Base-by-base conservation (phyloP, 2,797 vertebrate species). In the Malacoraja senta region DNA sequence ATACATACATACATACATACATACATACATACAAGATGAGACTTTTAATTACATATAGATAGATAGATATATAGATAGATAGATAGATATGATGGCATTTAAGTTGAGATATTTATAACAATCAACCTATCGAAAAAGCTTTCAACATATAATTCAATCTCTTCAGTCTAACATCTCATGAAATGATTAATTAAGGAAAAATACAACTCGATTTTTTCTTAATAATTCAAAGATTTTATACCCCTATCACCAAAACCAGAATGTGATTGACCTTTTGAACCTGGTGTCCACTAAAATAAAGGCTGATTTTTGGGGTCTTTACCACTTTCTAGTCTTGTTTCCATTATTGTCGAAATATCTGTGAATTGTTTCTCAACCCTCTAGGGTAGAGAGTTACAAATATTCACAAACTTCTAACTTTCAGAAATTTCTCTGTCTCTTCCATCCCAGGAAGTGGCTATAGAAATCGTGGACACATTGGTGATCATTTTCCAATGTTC, bases 101-200 rank as follows among this genome's bases (percentile, higher is more conserved):
- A 84, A 84, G 10, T 61, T 83, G 80, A 13, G 29, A 84, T 84
- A 61, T 84, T 84, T 84, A 84, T 13, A 84, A 84, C 24, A 84
- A 29, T 7, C 38, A 29, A 17, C 29, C 81, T 13, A 29, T 58
- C 19, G 58, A 44, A 58, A 53, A 21, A 83, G 8, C 24, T 58
- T 58, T 58, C 24, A 83, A 58, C 81, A 84, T 0, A 2, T 29
- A 61, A 84, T 7, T 79, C 32, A 77, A 29, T 78, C 17, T 15
- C 24, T 84, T 13, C 53, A 84, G 10, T 84, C 81, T 61, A 84
- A 84, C 61, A 26, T 15, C 53, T 29, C 9, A 29, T 58, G 26
- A 84, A 84, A 83, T 83, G 1, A 53, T 53, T 8, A 26, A 53
- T 58, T 24, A 6, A 79, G 77, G 77, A 79, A 79, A 80, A 38